Conservation (phyloP, 2,888 invertebrate species). For the Carpatolechia fugitivella region DNA sequence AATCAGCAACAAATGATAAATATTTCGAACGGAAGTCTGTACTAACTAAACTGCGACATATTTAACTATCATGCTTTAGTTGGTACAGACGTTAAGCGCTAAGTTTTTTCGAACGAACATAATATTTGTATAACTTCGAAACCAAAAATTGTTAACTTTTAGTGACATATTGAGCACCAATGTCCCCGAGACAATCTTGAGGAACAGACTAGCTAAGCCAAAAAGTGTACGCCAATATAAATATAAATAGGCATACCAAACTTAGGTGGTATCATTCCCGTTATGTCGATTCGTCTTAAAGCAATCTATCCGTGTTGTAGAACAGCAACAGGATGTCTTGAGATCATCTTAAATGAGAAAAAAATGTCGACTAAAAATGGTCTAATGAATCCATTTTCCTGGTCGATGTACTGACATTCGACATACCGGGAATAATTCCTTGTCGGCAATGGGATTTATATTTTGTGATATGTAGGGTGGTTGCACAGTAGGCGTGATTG, state of each 20-base stretch:
- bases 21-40: too few relatives aligned
- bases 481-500: constrained; percentile 45
- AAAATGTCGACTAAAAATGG: too few relatives aligned
- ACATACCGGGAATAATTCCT: constrained; percentile 10
- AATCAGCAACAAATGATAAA: too few relatives aligned
- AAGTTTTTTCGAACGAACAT: constrained; percentile 52
- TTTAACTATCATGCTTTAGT: too few relatives aligned
- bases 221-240: constrained; percentile 63
- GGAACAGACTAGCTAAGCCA: constrained; percentile 62
- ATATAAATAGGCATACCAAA: constrained; percentile 19
- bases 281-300: neutral
- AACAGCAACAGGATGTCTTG: too few relatives aligned
- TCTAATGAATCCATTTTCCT: neutral
- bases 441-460: constrained; percentile 48
- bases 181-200: constrained; percentile 20
- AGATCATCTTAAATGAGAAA: too few relatives aligned
- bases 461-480: constrained; percentile 55
- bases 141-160: constrained; percentile 63
- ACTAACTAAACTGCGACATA: too few relatives aligned
- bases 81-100: too few relatives aligned
- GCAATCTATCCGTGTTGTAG: too few relatives aligned
- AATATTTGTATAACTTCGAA: constrained; percentile 62
- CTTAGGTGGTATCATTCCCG: neutral
- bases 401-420: neutral
- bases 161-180: constrained; percentile 38